Conservation (phyloP, 2,113 vertebrate species). For the Mobula birostris region DNA sequence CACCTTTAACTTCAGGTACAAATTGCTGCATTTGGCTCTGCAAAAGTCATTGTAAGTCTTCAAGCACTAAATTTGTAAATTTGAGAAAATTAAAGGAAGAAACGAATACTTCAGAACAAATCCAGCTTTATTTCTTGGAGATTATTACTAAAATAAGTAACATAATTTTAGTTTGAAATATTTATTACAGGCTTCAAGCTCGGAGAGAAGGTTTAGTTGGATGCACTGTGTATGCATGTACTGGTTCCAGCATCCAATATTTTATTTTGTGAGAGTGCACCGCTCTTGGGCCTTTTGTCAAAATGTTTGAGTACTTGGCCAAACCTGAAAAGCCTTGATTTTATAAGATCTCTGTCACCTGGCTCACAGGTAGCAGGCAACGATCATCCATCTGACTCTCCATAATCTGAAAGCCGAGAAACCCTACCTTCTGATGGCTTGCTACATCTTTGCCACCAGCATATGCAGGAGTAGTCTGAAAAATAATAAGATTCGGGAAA, state of each 20-base stretch:
- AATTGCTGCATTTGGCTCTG: slow-evolving; percentile 36
- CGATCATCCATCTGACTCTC: not conserved
- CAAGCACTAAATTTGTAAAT: not conserved
- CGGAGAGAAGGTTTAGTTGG: not conserved
- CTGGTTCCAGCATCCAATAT: not conserved
- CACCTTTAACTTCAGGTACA: slow-evolving; percentile 44
- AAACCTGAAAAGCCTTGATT: not conserved
- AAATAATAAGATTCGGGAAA: not conserved
- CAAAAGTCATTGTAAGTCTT: not conserved
- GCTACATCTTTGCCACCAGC: not conserved
- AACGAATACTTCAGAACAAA: not conserved
- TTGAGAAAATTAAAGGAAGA: not conserved
- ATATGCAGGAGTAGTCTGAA: too few relatives aligned
- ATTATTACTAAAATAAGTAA: not conserved
- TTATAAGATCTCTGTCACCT: not conserved
- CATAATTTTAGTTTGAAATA: not conserved
- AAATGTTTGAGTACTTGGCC: not conserved
- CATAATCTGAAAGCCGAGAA: not conserved
- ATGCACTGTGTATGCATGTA: not conserved
- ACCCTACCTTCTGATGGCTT: too few relatives aligned
- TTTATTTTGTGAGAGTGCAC: slow-evolving; percentile 6
- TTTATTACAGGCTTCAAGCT: not conserved
- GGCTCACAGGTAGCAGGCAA: not conserved
- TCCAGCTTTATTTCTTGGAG: not conserved
- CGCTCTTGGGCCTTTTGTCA: not conserved